Evolutionary conservation across 2,888 invertebrate species (phyloP), one percentile per base, ranked within the genome.

Genomic region (Agrotis segetum): DNA sequence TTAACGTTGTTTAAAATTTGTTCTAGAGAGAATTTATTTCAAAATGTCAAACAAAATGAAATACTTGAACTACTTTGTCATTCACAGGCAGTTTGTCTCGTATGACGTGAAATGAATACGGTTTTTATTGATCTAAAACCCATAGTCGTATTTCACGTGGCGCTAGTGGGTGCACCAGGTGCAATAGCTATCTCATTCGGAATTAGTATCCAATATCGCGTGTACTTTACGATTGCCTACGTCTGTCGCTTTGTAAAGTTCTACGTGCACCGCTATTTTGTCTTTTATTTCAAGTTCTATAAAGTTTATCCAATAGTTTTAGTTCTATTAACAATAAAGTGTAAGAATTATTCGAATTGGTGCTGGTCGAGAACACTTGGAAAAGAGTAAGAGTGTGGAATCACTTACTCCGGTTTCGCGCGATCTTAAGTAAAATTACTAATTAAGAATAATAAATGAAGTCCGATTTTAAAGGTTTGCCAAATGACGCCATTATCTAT

Each of bases 181-280:
- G 95, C 93, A 90, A 87, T 88, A 88, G 87, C 92, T 87, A 91
- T 89, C 91, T 90, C 90, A 88, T 90, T 89, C 89, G 85, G 91
- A 93, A 94, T 95, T 94, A 94, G 94, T 91, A 92, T 89, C 92
- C 93, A 91, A 93, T 95, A 92, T 89, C 89, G 88, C 86, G 85
- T 88, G 76, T 88, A 89, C 87, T 92, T 91, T 92, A 92, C 90
- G 88, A 90, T 87, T 81, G 84, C 77, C 81, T 82, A 75, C 74
- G 83, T 78, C 86, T 72, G 56, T 73, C 74, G 71, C 74, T 77
- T 74, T 74, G 79, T 74, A 74, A 74, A 68, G 69, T 65, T 65
- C 55, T 67, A 73, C 46, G 52, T 69, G 77, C 66, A 58, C 55
- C 72, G 66, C 73, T 81, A 74, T 80, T 81, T 67, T 53, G 50